Evolutionary conservation across 2,888 invertebrate genomes (phyloP).

Genomic region (Hetaerina titia): DNA sequence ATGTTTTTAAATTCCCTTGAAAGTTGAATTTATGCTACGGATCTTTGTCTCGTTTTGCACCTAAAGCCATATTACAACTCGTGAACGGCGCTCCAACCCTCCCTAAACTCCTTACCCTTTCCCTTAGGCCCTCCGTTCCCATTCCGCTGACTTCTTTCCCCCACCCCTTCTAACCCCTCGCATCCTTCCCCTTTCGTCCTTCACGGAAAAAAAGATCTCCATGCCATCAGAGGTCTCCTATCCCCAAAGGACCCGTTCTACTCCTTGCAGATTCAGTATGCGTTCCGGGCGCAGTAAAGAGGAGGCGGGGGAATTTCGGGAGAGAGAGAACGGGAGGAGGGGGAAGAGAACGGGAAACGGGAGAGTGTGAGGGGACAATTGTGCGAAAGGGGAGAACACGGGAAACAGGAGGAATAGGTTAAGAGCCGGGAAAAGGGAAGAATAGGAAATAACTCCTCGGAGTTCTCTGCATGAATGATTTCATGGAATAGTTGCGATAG

Average conservation of each 20-base stretch:
- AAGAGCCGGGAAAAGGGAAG: not conserved
- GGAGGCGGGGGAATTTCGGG: not conserved
- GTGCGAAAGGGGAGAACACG: not conserved
- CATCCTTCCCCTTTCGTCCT: not conserved
- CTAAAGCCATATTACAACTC: constrained; percentile 36
- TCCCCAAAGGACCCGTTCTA: constrained; percentile 33
- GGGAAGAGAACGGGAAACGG: not conserved
- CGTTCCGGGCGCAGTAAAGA: constrained; percentile 39
- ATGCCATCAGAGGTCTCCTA: constrained; percentile 40
- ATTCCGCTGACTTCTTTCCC: not conserved
- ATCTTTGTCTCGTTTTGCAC: constrained; percentile 39
- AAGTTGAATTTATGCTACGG: no score
- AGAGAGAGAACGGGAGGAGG: not conserved
- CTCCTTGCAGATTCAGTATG: constrained; percentile 54
- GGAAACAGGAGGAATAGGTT: not conserved
- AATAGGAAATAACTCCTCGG: not conserved
- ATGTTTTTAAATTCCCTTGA: no score
- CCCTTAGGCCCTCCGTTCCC: not conserved
- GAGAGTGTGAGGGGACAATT: not conserved
- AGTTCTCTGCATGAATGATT: not conserved
- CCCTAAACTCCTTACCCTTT: constrained; percentile 19
- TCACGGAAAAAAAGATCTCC: constrained; percentile 27
- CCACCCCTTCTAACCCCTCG: not conserved
- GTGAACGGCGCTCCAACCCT: not conserved
- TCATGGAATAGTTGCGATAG: not conserved